Conservation (phyloP, 2,113 vertebrate genomes). For the Brienomyrus longianalis region DNA sequence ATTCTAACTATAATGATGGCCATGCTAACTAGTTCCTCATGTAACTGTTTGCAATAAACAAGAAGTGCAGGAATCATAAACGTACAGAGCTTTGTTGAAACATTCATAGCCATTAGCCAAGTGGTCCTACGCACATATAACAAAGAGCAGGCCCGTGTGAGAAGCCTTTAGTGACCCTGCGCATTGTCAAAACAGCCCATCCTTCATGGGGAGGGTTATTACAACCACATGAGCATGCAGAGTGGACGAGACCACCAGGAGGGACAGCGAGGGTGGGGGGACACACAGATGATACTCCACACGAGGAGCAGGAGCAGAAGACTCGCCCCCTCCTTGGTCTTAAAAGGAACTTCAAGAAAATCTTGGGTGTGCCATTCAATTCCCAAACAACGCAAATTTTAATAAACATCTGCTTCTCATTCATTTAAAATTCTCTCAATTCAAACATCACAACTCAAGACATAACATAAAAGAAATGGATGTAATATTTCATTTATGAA, state of each 20-base stretch:
- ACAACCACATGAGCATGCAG: conserved; percentile 2
- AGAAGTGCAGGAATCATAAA: neutral
- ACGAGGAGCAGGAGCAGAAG: neutral
- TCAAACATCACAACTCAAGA: neutral
- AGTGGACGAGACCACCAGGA: neutral
- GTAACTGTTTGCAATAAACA: neutral
- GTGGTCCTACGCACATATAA: neutral
- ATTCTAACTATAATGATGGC: neutral
- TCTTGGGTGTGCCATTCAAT: neutral
- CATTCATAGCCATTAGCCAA: neutral
- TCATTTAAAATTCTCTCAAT: neutral
- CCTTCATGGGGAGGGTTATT: neutral
- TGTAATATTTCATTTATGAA: neutral
- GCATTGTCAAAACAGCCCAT: neutral
- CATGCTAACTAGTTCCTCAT: neutral
- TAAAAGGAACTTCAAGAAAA: neutral
- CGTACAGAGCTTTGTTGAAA: neutral
- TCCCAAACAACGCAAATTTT: neutral
- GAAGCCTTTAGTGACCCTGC: neutral
- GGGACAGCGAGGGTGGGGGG: neutral
- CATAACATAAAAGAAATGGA: neutral
- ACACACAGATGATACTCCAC: neutral
- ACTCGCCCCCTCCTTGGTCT: neutral
- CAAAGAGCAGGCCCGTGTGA: neutral
- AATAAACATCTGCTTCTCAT: neutral